Evolutionary conservation across 2,888 invertebrate species (phyloP), one percentile per base, ranked within the genome.

Genomic region (Macaria notata): DNA sequence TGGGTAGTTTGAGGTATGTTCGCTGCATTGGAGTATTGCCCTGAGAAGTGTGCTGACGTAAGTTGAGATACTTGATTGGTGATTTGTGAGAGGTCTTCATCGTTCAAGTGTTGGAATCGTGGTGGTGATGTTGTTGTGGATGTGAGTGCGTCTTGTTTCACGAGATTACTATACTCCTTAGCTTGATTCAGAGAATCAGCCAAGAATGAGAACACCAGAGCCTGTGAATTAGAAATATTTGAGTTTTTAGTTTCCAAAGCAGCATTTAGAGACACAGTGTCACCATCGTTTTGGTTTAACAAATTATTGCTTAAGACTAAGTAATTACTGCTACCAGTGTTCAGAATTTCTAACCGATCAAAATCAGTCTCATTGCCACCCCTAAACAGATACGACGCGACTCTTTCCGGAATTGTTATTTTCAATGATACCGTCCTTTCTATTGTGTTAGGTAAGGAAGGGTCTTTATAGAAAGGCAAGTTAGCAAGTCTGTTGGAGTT

Each of bases 201-300:
- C 73, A 91, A 75, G 64, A 90, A 79, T 30, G 88, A 88, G 70
- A 86, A 86, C 74, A 88, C 88, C 77, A 90, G 71, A 60, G 86
- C 88, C 86, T 90, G 90, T 80, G 91, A 88, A 90, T 85, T 76
- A 78, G 89, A 90, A 84, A 88, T 70, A 62, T 84, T 84, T 52
- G 79, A 70, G 62, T 78, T 78, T 79, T 86, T 84, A 78, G 81
- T 79, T 60, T 75, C 75, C 36, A 79, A 75, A 48, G 88, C 64
- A 73, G 82, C 87, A 5, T 84, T 88, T n/a, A 90, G 78, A 0
- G 89, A 86, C 55, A 86, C 82, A 52, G 84, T 81, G 56, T 71
- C 82, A 9, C 77, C 73, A 46, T 67, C 70, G 46, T 69, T 69
- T 56, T 77, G 76, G 7, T 71, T 63, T 5, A 75, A 48, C 47